These are phyloP conservation scores for Callorhinus ursinus DNA, from an alignment of 2,113 vertebrate genomes.

Conservation along the genomic window DNA sequence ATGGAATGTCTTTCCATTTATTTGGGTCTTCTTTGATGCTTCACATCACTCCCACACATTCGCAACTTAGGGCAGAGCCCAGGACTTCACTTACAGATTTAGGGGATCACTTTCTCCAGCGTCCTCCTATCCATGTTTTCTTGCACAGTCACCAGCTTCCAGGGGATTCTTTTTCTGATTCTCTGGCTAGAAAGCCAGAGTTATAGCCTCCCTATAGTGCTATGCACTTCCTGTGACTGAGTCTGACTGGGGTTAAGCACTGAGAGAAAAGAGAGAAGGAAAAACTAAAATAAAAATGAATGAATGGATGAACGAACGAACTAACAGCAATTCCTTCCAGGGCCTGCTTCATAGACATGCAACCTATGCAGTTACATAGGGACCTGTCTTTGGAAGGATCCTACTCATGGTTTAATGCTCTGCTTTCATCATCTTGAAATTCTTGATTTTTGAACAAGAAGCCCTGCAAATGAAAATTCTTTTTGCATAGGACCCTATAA, in stretches of 20 bases:
- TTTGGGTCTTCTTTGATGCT: neutral
- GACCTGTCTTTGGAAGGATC: neutral
- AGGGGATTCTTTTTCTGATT: neutral
- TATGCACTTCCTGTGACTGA: neutral
- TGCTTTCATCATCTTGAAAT: neutral
- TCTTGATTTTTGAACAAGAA: neutral
- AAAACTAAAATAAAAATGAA: neutral
- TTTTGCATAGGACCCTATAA: neutral
- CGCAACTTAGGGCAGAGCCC: neutral
- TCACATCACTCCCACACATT: neutral
- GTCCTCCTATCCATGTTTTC: neutral
- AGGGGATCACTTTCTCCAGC: neutral
- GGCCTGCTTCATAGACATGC: neutral
- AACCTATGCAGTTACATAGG: neutral
- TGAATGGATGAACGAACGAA: neutral
- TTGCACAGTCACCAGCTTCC: neutral
- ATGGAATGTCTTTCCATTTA: neutral
- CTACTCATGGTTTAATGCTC: neutral
- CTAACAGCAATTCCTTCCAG: neutral
- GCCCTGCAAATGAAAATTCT: too few species aligned
- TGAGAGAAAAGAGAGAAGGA: neutral
- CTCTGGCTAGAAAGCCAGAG: neutral
- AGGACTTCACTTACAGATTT: neutral
- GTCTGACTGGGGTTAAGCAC: neutral
- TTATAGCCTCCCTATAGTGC: neutral